Evolutionary conservation across 53 echinoderm and acorn worm genomes (phyloP), one percentile per base, ranked within the genome.

Genomic region (Luidia sarsii): DNA sequence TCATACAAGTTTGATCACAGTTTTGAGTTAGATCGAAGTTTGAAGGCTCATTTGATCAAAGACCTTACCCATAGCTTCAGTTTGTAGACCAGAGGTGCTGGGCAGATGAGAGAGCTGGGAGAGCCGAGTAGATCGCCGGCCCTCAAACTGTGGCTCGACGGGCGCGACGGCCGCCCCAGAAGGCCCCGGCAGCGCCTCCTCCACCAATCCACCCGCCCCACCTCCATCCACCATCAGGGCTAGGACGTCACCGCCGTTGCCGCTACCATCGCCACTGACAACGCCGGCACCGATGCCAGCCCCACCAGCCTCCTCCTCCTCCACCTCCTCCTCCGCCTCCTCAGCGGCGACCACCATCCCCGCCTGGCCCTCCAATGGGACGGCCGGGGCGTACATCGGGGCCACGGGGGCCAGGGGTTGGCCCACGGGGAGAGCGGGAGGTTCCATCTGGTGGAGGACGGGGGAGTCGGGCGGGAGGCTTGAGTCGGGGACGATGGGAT

Each of bases 401-500:
- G 39, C 59, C 13, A 75, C 75, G 18, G 39, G 59, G 9, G 72
- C 46, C 74, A 82, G 63, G 37, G 84, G 51, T 25, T 90, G 86
- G 82, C 74, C 72, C 22, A 61, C 90, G 37, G 87, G 29, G 24
- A 54, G 62, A 31, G 87, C 66, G 23, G 79, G 71, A 35, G 91
- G 80, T 65, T 83, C 84, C 70, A 80, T 64, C 56, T 82, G 68
- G 48, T 72, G 71, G 65, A 87, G 37, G 28, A 64, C 50, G 53
- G 67, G 64, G 41, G 63, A 39, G 54, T 81, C 33, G 24, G 89
- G 85, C 8, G 91, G 57, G 25, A 91, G 71, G 67, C 91, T 91
- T 34, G 91, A 91, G 53, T 91, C 91, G 22, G 91, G 91, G 8
- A 80, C 57, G 65, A 81, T 84, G 56, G 91, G 71, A 52, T 80